phyloP scores from a whole-genome alignment of 2,797 vertebrate species.

The Lacerta viridis region DNA sequence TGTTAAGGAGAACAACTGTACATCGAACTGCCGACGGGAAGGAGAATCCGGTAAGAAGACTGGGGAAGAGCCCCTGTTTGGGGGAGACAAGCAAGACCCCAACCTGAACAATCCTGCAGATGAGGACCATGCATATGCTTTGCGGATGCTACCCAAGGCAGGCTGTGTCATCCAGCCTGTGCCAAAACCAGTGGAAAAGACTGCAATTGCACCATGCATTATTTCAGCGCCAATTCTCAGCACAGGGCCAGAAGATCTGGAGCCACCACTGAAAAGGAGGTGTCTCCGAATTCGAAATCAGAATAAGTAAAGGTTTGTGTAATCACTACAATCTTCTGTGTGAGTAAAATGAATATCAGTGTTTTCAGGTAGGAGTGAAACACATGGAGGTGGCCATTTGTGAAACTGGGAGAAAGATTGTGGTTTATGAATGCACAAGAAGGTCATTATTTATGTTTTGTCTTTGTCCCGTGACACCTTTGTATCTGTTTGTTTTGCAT shows the following conservation, averaged over 20 bases:
- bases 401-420: slow-evolving; percentile 45
- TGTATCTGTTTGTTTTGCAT: slow-evolving; percentile 66
- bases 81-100: slow-evolving; percentile 90
- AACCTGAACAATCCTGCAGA: slow-evolving; percentile 91
- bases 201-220: slow-evolving; percentile 93
- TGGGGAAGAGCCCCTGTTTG: slow-evolving; percentile 85
- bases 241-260: slow-evolving; percentile 92
- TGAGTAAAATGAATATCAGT: slow-evolving; percentile 61
- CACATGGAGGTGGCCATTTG: slow-evolving; percentile 33
- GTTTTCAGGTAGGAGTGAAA: slow-evolving; percentile 59
- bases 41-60: slow-evolving; percentile 88
- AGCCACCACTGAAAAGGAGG: slow-evolving; percentile 98
- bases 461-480: slow-evolving; percentile 66
- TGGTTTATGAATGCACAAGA: slow-evolving; percentile 21
- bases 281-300: slow-evolving; percentile 99
- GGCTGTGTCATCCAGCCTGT: slow-evolving; percentile 99
- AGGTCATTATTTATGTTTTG: slow-evolving; percentile 58
- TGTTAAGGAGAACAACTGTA: slow-evolving; percentile 97
- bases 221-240: slow-evolving; percentile 90
- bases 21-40: slow-evolving; percentile 85
- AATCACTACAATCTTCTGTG: slow-evolving; percentile 70
- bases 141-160: slow-evolving; percentile 93
- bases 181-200: slow-evolving; percentile 96
- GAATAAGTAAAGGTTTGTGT: slow-evolving; percentile 97
- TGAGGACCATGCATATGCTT: slow-evolving; percentile 95